These are phyloP conservation scores for Neosalanx taihuensis DNA, from an alignment of 2,797 vertebrate species.

Conservation along the genomic window DNA sequence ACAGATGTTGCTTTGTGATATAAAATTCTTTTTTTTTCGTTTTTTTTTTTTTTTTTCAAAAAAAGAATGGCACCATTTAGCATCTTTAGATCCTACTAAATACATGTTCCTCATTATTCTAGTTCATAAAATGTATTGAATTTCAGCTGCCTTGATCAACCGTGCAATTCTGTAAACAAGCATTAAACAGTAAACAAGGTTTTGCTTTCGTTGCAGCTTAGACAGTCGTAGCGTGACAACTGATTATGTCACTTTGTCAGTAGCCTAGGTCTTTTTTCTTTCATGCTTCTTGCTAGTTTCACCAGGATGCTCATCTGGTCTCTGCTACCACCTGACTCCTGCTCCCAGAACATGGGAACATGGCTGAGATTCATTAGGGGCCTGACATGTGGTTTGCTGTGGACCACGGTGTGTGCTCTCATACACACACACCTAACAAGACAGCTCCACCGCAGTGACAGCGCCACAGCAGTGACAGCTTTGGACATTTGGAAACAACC, in stretches of 20 bases:
- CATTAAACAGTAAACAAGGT: conserved; percentile 9
- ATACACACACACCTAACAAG: conserved; percentile 36
- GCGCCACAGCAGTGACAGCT: conserved; percentile 22
- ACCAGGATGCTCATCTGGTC: neutral
- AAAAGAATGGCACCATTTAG: conserved; percentile 22
- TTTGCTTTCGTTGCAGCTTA: conserved; percentile 10
- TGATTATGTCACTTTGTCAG: neutral
- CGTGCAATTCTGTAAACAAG: conserved; percentile 25
- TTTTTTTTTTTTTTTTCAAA: neutral
- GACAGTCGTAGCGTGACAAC: neutral
- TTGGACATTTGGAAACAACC: conserved; percentile 44
- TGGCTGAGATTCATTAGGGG: conserved; percentile 34
- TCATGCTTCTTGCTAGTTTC: neutral
- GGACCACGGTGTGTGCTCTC: conserved; percentile 5
- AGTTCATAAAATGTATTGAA: conserved; percentile 18
- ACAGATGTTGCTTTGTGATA: conserved; percentile 45
- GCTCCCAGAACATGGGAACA: conserved; percentile 16
- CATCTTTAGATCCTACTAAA: conserved; percentile 24
- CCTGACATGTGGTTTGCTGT: conserved; percentile 19
- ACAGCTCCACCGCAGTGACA: conserved; percentile 33
- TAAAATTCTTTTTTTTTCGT: conserved; percentile 31
- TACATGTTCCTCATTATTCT: conserved; percentile 22
- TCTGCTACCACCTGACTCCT: conserved; percentile 6
- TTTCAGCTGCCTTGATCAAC: conserved; percentile 20
- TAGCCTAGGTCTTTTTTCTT: neutral